A percentile compares a stretch with the other conserved stretches of the same genome.
phyloP scores from a whole-genome alignment of 2,797 vertebrate genomes.

The Xenops minutus region DNA sequence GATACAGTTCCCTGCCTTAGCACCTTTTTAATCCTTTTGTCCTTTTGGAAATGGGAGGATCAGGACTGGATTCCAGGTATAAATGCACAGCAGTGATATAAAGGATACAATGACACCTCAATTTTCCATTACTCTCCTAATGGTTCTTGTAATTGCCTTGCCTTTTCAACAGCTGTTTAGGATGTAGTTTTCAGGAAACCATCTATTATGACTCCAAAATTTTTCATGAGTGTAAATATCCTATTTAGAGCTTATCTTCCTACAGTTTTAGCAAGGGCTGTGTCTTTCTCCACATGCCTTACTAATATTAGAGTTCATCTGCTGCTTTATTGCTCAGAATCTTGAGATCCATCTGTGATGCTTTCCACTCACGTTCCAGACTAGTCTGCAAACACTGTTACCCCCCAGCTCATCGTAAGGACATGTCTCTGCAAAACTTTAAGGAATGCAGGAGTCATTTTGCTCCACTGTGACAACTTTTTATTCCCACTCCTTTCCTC shows the following conservation, averaged over 20 bases:
- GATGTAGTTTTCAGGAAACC: background rate
- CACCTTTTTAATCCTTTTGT: background rate
- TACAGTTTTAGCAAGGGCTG: background rate
- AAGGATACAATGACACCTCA: background rate
- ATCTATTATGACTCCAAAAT: background rate
- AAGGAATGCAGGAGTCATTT: background rate
- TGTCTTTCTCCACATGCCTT: background rate
- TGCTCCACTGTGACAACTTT: background rate
- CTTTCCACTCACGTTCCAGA: background rate
- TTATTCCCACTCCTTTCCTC: background rate
- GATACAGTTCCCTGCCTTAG: background rate
- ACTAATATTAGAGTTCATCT: slow-evolving; percentile 41
- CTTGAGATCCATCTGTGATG: background rate
- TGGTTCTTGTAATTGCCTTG: background rate
- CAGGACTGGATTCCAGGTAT: background rate
- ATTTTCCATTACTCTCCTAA: background rate
- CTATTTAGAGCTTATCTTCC: background rate
- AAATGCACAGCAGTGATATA: background rate
- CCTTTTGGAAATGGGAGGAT: background rate
- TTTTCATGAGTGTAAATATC: background rate
- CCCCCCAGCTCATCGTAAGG: background rate
- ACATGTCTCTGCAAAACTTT: background rate
- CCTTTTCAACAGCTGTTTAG: background rate
- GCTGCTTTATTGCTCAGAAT: slow-evolving; percentile 8
- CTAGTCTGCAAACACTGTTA: background rate